Evolutionary conservation across 2,888 invertebrate genomes (phyloP).

Genomic region (Nowickia ferox): DNA sequence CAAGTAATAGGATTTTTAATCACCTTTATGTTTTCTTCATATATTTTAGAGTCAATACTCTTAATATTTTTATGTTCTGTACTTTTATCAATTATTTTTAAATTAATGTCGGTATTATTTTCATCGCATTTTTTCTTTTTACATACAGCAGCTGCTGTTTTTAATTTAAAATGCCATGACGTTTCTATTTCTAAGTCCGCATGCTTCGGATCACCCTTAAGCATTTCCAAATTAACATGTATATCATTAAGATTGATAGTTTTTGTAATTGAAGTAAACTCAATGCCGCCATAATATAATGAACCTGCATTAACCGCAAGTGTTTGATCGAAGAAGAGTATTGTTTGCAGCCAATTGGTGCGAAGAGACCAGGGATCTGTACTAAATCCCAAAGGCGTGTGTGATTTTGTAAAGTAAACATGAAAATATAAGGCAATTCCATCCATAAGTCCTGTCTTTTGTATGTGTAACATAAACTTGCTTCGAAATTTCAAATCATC

Average conservation of each 20-base stretch:
- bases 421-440: slow-evolving; percentile 98
- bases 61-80: not conserved
- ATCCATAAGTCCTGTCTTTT: slow-evolving; percentile 95
- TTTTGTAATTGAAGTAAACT: slow-evolving; percentile 63
- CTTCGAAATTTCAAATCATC: slow-evolving; percentile 94
- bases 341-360: slow-evolving; percentile 97
- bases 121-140: not conserved
- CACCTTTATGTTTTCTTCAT: not conserved
- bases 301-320: slow-evolving; percentile 95
- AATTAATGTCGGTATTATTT: not conserved
- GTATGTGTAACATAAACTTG: slow-evolving; percentile 90
- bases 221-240: slow-evolving; percentile 71
- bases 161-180: slow-evolving; percentile 73
- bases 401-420: slow-evolving; percentile 98
- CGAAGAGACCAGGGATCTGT: slow-evolving; percentile 97
- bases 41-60: not conserved
- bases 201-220: slow-evolving; percentile 70
- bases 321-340: slow-evolving; percentile 97
- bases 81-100: not conserved
- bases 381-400: slow-evolving; percentile 97
- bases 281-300: slow-evolving; percentile 73
- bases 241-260: slow-evolving; percentile 65
- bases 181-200: slow-evolving; percentile 71
- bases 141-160: not conserved
- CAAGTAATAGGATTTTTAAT: not conserved